Conservation (phyloP, 2,113 vertebrate genomes). For the Falco punctatus region DNA sequence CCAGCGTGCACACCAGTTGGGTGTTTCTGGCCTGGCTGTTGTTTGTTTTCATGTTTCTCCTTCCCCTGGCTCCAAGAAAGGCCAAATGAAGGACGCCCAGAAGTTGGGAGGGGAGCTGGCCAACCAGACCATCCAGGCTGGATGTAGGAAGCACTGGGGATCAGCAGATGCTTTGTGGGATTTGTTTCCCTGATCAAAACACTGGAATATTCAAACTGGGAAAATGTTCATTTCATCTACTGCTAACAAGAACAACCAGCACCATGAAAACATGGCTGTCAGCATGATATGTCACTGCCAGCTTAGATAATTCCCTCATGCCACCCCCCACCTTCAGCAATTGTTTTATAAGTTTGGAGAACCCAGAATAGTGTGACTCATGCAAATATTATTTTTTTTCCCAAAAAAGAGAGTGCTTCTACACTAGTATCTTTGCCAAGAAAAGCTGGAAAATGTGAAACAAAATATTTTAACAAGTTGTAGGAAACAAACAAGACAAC, state of each 20-base stretch:
- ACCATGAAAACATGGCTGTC: background rate
- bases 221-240: background rate
- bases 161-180: background rate
- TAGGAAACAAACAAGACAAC: background rate
- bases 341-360: background rate
- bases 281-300: background rate
- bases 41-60: background rate
- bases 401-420: background rate
- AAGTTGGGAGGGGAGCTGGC: background rate
- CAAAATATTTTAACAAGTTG: constrained; percentile 8
- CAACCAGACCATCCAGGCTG: background rate
- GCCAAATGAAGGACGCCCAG: background rate
- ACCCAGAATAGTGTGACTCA: background rate
- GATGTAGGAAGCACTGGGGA: background rate
- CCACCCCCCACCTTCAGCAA: background rate
- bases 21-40: background rate
- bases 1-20: background rate
- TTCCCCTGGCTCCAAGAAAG: background rate
- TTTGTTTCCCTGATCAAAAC: background rate
- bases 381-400: background rate
- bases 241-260: background rate
- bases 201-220: background rate
- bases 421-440: background rate
- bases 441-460: background rate
- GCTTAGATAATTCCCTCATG: background rate